These are phyloP conservation scores for Lysandra coridon DNA, from an alignment of 2,888 invertebrate species.

Conservation along the genomic window DNA sequence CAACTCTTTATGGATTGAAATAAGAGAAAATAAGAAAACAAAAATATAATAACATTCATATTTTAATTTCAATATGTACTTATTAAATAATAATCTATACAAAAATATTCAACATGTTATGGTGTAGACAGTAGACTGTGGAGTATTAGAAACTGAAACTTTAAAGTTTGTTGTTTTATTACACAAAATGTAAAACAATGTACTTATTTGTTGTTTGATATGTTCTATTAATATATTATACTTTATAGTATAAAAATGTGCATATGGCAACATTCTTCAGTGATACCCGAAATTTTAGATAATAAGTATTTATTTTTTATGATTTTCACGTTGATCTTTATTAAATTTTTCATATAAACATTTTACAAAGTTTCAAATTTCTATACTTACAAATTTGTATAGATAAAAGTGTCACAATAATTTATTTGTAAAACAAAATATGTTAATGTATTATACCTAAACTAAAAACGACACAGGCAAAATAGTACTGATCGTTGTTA, in stretches of 20 bases:
- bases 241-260: not conserved
- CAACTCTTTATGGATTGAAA: no score
- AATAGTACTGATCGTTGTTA: slow-evolving; percentile 19
- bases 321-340: not conserved
- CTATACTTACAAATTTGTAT: not conserved
- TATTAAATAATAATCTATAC: slow-evolving; percentile 17
- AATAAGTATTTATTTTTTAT: not conserved
- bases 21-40: not conserved
- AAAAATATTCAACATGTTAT: slow-evolving; percentile 14
- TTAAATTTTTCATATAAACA: not conserved
- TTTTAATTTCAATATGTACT: not conserved
- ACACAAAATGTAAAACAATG: not conserved
- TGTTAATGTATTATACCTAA: not conserved
- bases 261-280: not conserved
- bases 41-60: not conserved
- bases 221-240: not conserved
- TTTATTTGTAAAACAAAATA: not conserved
- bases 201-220: not conserved
- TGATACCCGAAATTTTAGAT: not conserved
- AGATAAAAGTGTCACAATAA: not conserved
- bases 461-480: slow-evolving; percentile 14
- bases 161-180: not conserved
- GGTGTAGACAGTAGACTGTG: not conserved
- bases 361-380: slow-evolving; percentile 3
- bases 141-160: slow-evolving; percentile 9